Base-by-base conservation (phyloP, 2,113 vertebrate species). In the Perognathus longimembris region DNA sequence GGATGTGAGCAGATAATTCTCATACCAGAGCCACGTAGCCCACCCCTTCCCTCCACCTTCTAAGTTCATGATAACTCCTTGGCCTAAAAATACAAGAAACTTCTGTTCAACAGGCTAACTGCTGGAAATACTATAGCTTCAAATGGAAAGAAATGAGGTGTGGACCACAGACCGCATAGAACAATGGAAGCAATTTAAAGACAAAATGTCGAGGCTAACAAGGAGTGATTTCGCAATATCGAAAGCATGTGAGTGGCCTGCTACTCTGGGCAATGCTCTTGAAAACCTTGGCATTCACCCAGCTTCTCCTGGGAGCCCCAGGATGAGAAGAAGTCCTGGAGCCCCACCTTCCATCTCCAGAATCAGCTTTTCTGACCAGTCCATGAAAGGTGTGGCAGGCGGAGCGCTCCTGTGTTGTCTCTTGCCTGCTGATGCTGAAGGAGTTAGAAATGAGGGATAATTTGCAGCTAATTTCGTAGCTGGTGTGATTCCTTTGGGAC, bases 131-230 rank as follows among this genome's bases (percentile, higher is more conserved):
- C 15, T 40, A 90, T 22, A 73, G 69, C 88, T 93, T 78, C 69
- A n/a, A 86, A 73, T 69, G 69, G 63, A 73, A 89, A 96, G 95
- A 89, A 91, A 96, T 95, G 91, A 96, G 90, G 90, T 96, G 94
- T 64, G 64, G 80, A 79, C 91, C 91, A 71, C 92, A 95, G 86
- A 89, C 95, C 89, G 64, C 94, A 91, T 89, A 80, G 93, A 93
- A 95, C 86, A 93, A 91, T 88, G 50, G 82, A 89, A 88, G 74
- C 91, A 75, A 94, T 85, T 92, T 94, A 78, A 92, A 93, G 94
- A 89, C 84, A 91, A 79, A 96, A 69, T 69, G 66, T 74, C 21
- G 32, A 40, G 61, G 86, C 30, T 63, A 95, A 79, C 2, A 14
- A 94, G 89, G 36, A 92, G 54, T 32, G 30, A 26, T 75, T 77